Base-by-base conservation (phyloP, 2,113 vertebrate species). In the Pogonocichla stellata region DNA sequence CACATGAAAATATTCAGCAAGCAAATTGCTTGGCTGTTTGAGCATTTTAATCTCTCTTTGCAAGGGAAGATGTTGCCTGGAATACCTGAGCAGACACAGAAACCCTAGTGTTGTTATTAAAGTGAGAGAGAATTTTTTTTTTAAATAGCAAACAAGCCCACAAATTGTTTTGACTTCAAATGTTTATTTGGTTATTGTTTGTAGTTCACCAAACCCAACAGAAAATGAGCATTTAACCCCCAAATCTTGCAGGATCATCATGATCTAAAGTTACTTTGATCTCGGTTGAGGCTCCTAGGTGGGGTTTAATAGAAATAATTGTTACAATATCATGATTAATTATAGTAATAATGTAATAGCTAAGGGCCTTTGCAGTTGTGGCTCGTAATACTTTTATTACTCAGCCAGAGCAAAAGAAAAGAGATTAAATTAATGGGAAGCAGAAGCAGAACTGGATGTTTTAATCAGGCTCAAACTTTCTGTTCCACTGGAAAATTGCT, bases 311-410 rank as follows among this genome's bases (percentile, higher is more conserved):
- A 66, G 79, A 90, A 90, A 90, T 90, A 89, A 84, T 89, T 72
- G 51, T 86, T 91, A 23, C 85, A 93, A 86, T 80, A 50, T 42
- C 80, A 72, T 96, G 85, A 90, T 95, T 95, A 95, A 91, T 96
- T 92, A 72, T 33, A 57, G 51, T 57, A 72, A 43, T 67, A 50
- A 56, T 79, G 38, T 33, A 61, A 93, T 85, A 86, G 77, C 73
- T 87, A 24, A 62, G 6, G 71, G 70, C 54, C 26, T 93, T 77
- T 88, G 74, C 71, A 82, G 54, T 67, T 77, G 8, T 15, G n/a
- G 36, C 70, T 79, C 0, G 0, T 45, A 81, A 79, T 64, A 34
- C 19, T 93, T 95, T 50, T 58, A 73, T 88, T 90, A 42, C 42
- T 90, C 62, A 72, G 50, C 62, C 45, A 72, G 66, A 80, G 48